These are phyloP conservation scores for Notothenia coriiceps DNA, from an alignment of 2,113 vertebrate genomes.

Conservation along the genomic window DNA sequence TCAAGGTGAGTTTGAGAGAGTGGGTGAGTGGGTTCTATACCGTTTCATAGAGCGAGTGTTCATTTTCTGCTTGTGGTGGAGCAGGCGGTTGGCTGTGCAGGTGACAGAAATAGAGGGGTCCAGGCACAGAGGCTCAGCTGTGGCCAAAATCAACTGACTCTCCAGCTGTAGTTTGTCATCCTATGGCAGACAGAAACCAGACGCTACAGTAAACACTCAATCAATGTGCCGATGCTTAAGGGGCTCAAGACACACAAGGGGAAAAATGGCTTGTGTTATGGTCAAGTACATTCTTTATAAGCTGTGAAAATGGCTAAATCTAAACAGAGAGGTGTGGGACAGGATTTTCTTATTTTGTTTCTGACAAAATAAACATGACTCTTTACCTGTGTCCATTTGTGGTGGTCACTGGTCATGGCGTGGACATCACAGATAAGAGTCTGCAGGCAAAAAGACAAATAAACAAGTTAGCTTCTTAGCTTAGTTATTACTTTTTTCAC, in stretches of 20 bases:
- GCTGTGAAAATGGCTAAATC: not conserved
- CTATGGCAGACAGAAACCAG: conserved; percentile 74
- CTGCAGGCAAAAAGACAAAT: conserved; percentile 75
- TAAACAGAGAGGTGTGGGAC: not conserved
- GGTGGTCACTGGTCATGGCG: conserved; percentile 98
- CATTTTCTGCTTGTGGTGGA: conserved; percentile 99
- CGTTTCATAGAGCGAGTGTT: conserved; percentile 96
- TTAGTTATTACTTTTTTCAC: not conserved
- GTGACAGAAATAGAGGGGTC: conserved; percentile 98
- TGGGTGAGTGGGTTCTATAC: conserved; percentile 62
- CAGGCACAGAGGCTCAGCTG: conserved; percentile 96
- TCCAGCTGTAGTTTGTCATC: conserved; percentile 98
- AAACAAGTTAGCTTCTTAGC: not conserved
- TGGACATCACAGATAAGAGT: conserved; percentile 98
- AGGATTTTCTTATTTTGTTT: not conserved
- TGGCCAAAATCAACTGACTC: conserved; percentile 96
- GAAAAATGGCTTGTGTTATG: not conserved
- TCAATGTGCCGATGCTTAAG: not conserved
- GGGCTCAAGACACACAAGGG: not conserved
- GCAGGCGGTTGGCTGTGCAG: conserved; percentile 94
- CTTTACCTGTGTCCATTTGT: conserved; percentile 98
- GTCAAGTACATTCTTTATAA: not conserved
- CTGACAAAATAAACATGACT: not conserved
- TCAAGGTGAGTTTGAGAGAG: not conserved
- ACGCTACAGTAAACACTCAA: conserved; percentile 5